phyloP scores from a whole-genome alignment of 2,113 vertebrate species.

The Chaetodon trifascialis region DNA sequence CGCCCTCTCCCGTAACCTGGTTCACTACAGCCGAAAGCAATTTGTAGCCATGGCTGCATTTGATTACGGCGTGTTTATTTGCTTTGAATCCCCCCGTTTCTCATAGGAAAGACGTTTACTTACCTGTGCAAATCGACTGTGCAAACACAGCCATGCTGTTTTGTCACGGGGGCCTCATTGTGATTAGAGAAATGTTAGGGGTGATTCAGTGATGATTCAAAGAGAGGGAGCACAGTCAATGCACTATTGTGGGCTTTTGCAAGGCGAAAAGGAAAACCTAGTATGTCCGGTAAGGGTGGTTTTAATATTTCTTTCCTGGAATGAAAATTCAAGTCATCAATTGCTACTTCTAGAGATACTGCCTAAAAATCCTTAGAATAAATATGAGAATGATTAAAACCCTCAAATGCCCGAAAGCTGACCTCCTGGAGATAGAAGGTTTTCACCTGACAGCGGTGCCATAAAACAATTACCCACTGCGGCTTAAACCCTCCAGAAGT shows the following conservation, averaged over 20 bases:
- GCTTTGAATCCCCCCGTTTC: slow-evolving; percentile 58
- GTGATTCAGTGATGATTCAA: slow-evolving; percentile 53
- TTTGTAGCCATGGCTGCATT: slow-evolving; percentile 65
- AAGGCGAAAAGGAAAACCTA: not conserved
- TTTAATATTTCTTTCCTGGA: slow-evolving; percentile 8
- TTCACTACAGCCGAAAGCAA: slow-evolving; percentile 74
- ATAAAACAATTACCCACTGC: slow-evolving; percentile 73
- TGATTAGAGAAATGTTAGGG: slow-evolving; percentile 19
- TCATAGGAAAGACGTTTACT: slow-evolving; percentile 68
- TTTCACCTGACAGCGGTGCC: slow-evolving; percentile 52
- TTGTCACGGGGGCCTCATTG: slow-evolving; percentile 43
- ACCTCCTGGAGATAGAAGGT: slow-evolving; percentile 24
- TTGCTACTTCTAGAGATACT: not conserved
- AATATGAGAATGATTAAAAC: slow-evolving; percentile 7
- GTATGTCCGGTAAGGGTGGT: not conserved
- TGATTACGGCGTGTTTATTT: slow-evolving; percentile 75
- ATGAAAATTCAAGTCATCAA: not conserved
- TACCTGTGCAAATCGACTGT: slow-evolving; percentile 64
- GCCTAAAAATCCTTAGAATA: not conserved
- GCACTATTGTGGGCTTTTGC: slow-evolving; percentile 18
- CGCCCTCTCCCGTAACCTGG: slow-evolving; percentile 59
- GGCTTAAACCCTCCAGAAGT: slow-evolving; percentile 63
- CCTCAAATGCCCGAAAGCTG: not conserved
- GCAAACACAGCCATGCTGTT: slow-evolving; percentile 44
- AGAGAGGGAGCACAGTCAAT: not conserved